phyloP scores from a whole-genome alignment of 1,140 invertebrate genomes.

The Euura lappo region DNA sequence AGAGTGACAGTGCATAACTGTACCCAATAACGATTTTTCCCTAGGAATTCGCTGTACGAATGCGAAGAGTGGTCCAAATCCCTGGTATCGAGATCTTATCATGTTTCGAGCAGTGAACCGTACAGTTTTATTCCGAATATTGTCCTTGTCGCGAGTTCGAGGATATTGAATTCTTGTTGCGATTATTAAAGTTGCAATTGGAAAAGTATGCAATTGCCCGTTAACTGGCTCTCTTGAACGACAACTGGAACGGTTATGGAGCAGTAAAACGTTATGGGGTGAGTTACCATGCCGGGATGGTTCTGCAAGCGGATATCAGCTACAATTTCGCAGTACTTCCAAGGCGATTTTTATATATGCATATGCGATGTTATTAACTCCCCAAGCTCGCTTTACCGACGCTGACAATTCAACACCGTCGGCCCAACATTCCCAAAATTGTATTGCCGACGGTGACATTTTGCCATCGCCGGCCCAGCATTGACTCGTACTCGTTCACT shows the following conservation, averaged over 20 bases:
- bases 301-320: not conserved
- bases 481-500: too few relatives aligned
- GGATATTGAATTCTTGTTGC: conserved; percentile 1
- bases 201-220: not conserved
- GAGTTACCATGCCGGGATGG: not conserved
- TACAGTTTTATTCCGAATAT: not conserved
- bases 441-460: too few relatives aligned
- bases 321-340: too few relatives aligned
- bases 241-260: not conserved
- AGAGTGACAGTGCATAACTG: too few relatives aligned
- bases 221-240: not conserved
- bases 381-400: too few relatives aligned
- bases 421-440: too few relatives aligned
- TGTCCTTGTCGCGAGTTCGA: not conserved
- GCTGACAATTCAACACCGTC: too few relatives aligned
- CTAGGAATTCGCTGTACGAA: too few relatives aligned
- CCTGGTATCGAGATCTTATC: not conserved
- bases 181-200: conserved; percentile 4
- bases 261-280: not conserved
- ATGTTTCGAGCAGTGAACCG: not conserved
- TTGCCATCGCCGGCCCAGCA: too few relatives aligned
- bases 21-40: too few relatives aligned
- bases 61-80: not conserved
- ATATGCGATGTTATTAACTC: too few relatives aligned
- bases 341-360: too few relatives aligned